A percentile compares a stretch with the other conserved stretches of the same genome.
Conservation (phyloP, 2,113 vertebrate genomes). For the Collichthys lucidus region DNA sequence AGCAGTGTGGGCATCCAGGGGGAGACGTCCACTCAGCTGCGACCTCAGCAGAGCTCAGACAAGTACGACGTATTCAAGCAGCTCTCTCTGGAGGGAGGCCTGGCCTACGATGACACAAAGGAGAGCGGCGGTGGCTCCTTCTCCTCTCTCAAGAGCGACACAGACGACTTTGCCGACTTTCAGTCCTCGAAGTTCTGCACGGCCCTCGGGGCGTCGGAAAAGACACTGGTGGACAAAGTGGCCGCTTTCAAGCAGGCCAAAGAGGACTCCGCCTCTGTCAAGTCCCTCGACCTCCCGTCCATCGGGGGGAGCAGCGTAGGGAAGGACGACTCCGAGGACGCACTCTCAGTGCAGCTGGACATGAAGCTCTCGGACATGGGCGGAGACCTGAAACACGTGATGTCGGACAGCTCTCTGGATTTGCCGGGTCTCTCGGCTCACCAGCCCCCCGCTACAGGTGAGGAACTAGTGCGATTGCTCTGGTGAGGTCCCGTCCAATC, state of each 20-base stretch:
- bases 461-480: slow-evolving; percentile 99
- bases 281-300: slow-evolving; percentile 97
- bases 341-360: slow-evolving; percentile 97
- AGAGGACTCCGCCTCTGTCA: slow-evolving; percentile 96
- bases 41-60: slow-evolving; percentile 79
- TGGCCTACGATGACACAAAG: slow-evolving; percentile 88
- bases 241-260: slow-evolving; percentile 94
- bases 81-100: slow-evolving; percentile 89
- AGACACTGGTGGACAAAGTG: slow-evolving; percentile 93
- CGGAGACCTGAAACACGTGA: slow-evolving; percentile 98
- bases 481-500: slow-evolving; percentile 85
- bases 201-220: slow-evolving; percentile 85
- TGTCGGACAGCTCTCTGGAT: slow-evolving; percentile 99
- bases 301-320: slow-evolving; percentile 96
- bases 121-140: slow-evolving; percentile 84
- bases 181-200: slow-evolving; percentile 94
- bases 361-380: slow-evolving; percentile 98
- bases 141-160: slow-evolving; percentile 85
- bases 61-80: slow-evolving; percentile 95
- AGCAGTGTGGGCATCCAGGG: slow-evolving; percentile 73
- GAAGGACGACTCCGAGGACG: slow-evolving; percentile 98
- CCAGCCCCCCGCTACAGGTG: slow-evolving; percentile 98
- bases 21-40: slow-evolving; percentile 56
- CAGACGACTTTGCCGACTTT: slow-evolving; percentile 95
- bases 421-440: slow-evolving; percentile 96